These are phyloP conservation scores for Ostrea denselamellosa DNA, from an alignment of 1,140 invertebrate species.

Conservation along the genomic window DNA sequence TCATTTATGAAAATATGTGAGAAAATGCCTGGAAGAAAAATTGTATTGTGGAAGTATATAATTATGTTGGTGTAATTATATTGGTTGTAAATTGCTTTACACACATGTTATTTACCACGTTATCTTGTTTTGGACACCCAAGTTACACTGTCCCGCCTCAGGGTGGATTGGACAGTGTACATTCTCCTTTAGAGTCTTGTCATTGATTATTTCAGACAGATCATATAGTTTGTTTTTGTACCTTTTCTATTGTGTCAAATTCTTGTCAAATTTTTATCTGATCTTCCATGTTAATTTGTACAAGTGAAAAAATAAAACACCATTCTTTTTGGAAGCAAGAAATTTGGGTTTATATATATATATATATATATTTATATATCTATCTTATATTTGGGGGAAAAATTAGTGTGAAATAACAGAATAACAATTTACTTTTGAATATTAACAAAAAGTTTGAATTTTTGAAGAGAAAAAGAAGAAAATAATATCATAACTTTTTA, in stretches of 20 bases:
- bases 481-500: background rate
- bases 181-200: conserved; percentile 14
- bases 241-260: conserved; percentile 30
- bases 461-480: background rate
- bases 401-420: conserved; percentile 5
- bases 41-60: conserved; percentile 8
- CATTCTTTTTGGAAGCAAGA: background rate
- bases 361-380: too few species aligned
- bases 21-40: conserved; percentile 35
- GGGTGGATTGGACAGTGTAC: background rate
- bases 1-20: conserved; percentile 40
- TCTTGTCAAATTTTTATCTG: conserved; percentile 29
- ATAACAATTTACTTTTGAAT: conserved; percentile 10
- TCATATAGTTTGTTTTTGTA: conserved; percentile 33
- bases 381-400: too few species aligned
- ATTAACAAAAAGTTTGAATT: background rate
- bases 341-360: too few species aligned
- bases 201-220: conserved; percentile 28
- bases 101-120: conserved; percentile 18
- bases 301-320: background rate
- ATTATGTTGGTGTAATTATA: conserved; percentile 39
- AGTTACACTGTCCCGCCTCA: background rate
- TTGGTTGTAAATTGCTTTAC: conserved; percentile 33
- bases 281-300: background rate
- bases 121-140: conserved; percentile 22